Conservation (phyloP, 2,888 invertebrate genomes). For the Diaphora mendica region DNA sequence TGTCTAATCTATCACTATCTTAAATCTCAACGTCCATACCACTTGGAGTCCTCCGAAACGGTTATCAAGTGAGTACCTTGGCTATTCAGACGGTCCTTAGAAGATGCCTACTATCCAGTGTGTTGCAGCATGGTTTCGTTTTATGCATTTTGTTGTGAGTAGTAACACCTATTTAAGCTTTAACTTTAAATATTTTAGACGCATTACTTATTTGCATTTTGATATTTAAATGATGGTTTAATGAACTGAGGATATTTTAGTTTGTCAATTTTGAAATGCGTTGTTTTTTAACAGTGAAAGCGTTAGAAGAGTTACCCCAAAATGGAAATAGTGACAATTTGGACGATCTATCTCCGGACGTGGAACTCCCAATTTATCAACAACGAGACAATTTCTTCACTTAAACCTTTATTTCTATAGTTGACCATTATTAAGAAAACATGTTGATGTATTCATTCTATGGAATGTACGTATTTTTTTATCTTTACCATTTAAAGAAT, state of each 20-base stretch:
- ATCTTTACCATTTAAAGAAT: neutral
- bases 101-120: slow-evolving; percentile 68
- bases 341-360: slow-evolving; percentile 91
- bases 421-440: neutral
- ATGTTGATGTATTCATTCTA: neutral
- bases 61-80: slow-evolving; percentile 57
- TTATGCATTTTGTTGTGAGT: slow-evolving; percentile 85
- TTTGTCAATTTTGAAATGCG: neutral
- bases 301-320: slow-evolving; percentile 90
- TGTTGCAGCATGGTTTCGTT: slow-evolving; percentile 83
- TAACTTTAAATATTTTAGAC: slow-evolving; percentile 48
- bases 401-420: slow-evolving; percentile 57
- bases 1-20: neutral
- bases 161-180: slow-evolving; percentile 58
- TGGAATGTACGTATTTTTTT: neutral
- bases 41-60: slow-evolving; percentile 36
- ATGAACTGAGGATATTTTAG: slow-evolving; percentile 11
- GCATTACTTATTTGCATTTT: slow-evolving; percentile 64
- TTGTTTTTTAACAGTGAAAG: slow-evolving; percentile 87
- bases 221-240: slow-evolving; percentile 43
- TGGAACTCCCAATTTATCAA: slow-evolving; percentile 93
- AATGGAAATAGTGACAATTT: slow-evolving; percentile 87
- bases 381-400: slow-evolving; percentile 94
- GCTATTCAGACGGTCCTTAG: slow-evolving; percentile 71
- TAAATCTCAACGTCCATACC: slow-evolving; percentile 16